A percentile compares a stretch with the other conserved stretches of the same genome.
phyloP scores from a whole-genome alignment of 2,888 invertebrate genomes.

The Cryptus viduatorius region DNA sequence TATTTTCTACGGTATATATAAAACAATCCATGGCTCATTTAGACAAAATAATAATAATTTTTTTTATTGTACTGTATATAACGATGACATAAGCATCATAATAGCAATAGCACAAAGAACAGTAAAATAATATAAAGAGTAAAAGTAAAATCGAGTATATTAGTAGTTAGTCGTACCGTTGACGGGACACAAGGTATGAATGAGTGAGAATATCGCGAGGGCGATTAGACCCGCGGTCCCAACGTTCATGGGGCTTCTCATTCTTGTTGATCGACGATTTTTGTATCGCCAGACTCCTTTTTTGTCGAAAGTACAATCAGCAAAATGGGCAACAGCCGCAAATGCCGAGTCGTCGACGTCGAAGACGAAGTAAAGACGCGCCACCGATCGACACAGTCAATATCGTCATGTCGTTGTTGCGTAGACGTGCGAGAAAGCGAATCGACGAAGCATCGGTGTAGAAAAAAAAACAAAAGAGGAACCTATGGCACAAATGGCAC shows the following conservation, averaged over 20 bases:
- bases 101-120: neutral
- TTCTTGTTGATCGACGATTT: constrained; percentile 67
- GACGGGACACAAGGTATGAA: constrained; percentile 76
- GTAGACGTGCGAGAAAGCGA: constrained; percentile 52
- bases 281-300: constrained; percentile 14
- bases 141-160: too few relatives aligned
- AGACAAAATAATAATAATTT: too few relatives aligned
- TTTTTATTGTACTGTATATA: too few relatives aligned
- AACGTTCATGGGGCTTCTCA: constrained; percentile 73
- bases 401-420: constrained; percentile 74
- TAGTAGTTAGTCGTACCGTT: constrained; percentile 75
- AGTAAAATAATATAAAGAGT: neutral
- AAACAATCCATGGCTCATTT: too few relatives aligned
- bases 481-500: constrained; percentile 49
- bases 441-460: constrained; percentile 37
- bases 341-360: constrained; percentile 64
- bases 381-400: constrained; percentile 63
- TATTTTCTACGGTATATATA: too few relatives aligned
- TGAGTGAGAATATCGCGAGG: constrained; percentile 77
- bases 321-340: constrained; percentile 59
- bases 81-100: too few relatives aligned
- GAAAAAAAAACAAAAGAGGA: constrained; percentile 7
- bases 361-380: constrained; percentile 57
- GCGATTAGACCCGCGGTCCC: constrained; percentile 77
- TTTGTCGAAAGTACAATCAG: constrained; percentile 36